phyloP scores from a whole-genome alignment of 2,113 vertebrate genomes.

The Bucco capensis region DNA sequence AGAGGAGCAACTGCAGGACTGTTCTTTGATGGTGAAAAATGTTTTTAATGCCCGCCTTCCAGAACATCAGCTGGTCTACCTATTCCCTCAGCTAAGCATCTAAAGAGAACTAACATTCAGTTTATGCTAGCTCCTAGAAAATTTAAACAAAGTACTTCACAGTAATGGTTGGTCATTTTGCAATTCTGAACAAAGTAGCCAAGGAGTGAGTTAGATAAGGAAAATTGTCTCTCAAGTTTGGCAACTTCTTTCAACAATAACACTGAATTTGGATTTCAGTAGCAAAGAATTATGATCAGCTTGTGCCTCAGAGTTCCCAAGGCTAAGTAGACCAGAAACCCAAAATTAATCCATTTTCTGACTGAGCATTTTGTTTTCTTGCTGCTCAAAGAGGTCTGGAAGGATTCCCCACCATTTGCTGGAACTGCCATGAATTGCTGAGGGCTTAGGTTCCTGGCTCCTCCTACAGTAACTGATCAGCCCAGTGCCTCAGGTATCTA shows the following conservation, averaged over 20 bases:
- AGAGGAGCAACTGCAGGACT: not conserved
- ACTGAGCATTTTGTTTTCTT: not conserved
- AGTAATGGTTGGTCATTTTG: not conserved
- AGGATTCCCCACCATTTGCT: not conserved
- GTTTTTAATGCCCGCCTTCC: not conserved
- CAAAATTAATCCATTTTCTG: not conserved
- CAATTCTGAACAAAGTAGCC: not conserved
- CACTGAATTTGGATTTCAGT: not conserved
- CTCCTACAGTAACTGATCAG: not conserved
- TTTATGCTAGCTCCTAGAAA: not conserved
- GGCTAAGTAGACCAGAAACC: not conserved
- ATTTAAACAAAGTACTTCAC: not conserved
- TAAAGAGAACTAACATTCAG: not conserved
- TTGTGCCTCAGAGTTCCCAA: not conserved
- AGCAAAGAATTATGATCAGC: not conserved
- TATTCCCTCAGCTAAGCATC: not conserved
- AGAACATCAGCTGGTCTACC: accelerated
- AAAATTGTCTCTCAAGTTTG: not conserved
- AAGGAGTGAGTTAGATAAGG: not conserved
- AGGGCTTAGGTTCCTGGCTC: not conserved
- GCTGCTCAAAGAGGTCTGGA: not conserved
- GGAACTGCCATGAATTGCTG: not conserved
- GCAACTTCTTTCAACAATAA: not conserved
- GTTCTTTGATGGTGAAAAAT: not conserved
- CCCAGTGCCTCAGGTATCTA: not conserved